phyloP scores from a whole-genome alignment of 2,113 vertebrate genomes.

The Melierax canorus region DNA sequence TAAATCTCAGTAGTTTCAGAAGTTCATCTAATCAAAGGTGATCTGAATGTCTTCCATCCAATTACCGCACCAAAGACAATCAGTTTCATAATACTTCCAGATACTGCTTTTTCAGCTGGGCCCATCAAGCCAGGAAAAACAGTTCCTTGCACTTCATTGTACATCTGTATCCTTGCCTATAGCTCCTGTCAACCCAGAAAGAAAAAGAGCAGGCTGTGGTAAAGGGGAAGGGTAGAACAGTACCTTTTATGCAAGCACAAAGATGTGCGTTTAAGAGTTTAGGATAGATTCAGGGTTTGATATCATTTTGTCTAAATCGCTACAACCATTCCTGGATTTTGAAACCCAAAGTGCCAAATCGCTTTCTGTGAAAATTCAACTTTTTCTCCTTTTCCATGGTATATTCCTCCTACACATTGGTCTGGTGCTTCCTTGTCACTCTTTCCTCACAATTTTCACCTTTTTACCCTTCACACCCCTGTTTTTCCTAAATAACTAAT shows the following conservation, averaged over 20 bases:
- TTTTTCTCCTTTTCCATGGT: not conserved
- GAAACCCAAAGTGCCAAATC: not conserved
- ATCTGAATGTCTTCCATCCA: constrained; percentile 61
- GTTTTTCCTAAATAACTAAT: not conserved
- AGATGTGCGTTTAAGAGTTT: not conserved
- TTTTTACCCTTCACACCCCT: not conserved
- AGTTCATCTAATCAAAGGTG: constrained; percentile 64
- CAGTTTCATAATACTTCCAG: not conserved
- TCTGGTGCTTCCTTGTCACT: not conserved
- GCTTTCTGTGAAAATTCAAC: not conserved
- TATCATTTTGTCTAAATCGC: fast-evolving
- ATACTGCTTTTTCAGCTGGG: not conserved
- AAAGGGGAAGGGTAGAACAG: not conserved
- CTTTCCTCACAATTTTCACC: not conserved
- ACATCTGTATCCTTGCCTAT: not conserved
- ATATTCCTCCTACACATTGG: not conserved
- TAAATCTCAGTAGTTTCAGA: constrained; percentile 55
- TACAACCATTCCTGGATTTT: not conserved
- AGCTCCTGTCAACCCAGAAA: not conserved
- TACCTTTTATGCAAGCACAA: not conserved
- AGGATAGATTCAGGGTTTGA: not conserved
- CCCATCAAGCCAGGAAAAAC: not conserved
- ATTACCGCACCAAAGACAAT: constrained; percentile 18
- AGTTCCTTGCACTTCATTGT: not conserved
- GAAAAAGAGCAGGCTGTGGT: not conserved